Evolutionary conservation across 1,140 invertebrate genomes (phyloP), one percentile per base, ranked within the genome.

Genomic region (Theocolax elegans): DNA sequence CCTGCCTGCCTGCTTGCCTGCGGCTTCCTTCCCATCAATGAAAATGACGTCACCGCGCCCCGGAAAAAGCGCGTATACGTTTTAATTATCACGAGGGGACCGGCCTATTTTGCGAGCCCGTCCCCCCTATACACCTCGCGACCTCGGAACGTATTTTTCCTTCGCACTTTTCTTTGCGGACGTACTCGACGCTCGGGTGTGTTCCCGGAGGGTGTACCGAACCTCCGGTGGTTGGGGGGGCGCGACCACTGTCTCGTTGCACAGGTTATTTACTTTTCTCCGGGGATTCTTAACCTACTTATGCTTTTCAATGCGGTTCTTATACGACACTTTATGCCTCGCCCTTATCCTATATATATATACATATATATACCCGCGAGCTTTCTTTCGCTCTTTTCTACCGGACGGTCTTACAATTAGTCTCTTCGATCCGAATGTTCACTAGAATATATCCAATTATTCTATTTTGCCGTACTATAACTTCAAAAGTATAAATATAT

Each of bases 11-110:
- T 10, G 4, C 31, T 35, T 35, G 10, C 31, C 31, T n/a, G n/a
- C n/a, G n/a, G n/a, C n/a, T n/a, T n/a, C n/a, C n/a, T 10, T 78
- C 80, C 80, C 83, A 84, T 85, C 84, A 85, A 86, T 86, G 83
- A 86, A 85, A 84, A 83, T 86, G 82, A 86, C 83, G 84, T 85
- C 84, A 86, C 74, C 7, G n/a, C 25, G 31, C 6, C 6, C 19
- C 25, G 75, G 77, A 82, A 85, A 83, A 81, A 81, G 80, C 75
- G 72, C 72, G n/a, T n/a, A n/a, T n/a, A 71, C 76, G 75, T 81
- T 83, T 67, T 80, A 81, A 83, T 84, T 82, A 84, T 82, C 77
- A 31, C 38, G 7, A 17, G 13, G 6, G 9, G 29, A 21, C 17
- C 25, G 54, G 44, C 42, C 54, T 67, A 67, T 59, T 58, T 56